These are phyloP conservation scores for Colletes gigas DNA, from an alignment of 1,140 invertebrate species.

Conservation along the genomic window DNA sequence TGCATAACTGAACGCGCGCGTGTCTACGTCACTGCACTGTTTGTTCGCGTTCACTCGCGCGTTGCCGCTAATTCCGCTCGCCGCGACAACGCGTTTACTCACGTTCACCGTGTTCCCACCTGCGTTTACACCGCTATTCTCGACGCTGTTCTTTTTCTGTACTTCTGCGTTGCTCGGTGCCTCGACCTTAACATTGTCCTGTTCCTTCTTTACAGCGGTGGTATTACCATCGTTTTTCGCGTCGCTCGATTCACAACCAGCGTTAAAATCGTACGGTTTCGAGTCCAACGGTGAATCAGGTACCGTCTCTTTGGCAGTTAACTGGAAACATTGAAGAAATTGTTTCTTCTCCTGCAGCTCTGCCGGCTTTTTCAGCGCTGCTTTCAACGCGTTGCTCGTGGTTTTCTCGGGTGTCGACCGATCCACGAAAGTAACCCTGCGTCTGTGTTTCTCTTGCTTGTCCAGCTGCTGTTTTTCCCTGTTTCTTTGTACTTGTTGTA, in stretches of 20 bases:
- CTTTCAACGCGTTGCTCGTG: constrained; percentile 26
- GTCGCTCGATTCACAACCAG: neutral
- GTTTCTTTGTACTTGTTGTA: constrained; percentile 46
- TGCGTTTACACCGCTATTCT: constrained; percentile 24
- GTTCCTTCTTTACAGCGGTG: constrained; percentile 16
- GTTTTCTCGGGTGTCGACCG: constrained; percentile 31
- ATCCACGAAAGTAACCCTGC: constrained; percentile 72
- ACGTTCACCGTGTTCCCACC: neutral
- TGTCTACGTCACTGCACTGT: constrained; percentile 34
- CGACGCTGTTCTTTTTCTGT: constrained; percentile 44
- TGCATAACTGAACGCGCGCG: constrained; percentile 14
- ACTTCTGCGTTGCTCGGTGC: constrained; percentile 8
- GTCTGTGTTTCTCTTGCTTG: constrained; percentile 66
- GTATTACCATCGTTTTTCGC: neutral
- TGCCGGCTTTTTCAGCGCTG: constrained; percentile 54
- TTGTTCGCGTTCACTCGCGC: constrained; percentile 37
- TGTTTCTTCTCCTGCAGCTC: constrained; percentile 74
- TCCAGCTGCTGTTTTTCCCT: constrained; percentile 43
- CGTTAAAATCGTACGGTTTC: neutral
- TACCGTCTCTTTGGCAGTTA: constrained; percentile 60
- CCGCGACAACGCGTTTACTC: constrained; percentile 8
- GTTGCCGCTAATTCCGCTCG: constrained; percentile 25
- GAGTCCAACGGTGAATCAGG: neutral
- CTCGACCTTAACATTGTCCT: neutral
- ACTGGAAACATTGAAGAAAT: constrained; percentile 72